Conservation (phyloP, 2,113 vertebrate genomes). For the Xenus cinereus region DNA sequence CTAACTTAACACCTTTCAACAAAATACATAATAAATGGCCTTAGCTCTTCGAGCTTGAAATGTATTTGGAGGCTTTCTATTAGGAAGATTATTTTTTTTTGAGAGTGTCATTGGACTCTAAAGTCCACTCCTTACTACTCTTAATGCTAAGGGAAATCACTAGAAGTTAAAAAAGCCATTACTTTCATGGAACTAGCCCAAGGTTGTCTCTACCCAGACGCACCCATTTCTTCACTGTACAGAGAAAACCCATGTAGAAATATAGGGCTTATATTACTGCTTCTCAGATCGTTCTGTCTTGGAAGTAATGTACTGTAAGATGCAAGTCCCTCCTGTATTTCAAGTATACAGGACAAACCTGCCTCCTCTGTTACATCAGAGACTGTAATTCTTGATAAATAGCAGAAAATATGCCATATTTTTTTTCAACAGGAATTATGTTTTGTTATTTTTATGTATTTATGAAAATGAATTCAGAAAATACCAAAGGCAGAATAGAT, state of each 20-base stretch:
- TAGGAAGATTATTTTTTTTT: neutral
- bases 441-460: neutral
- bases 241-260: neutral
- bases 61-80: neutral
- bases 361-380: neutral
- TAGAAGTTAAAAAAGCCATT: neutral
- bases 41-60: neutral
- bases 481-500: neutral
- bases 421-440: neutral
- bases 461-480: neutral
- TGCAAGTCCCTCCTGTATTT: neutral
- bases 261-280: neutral
- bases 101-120: neutral
- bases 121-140: neutral
- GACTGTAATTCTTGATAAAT: neutral
- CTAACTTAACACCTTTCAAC: neutral
- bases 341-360: neutral
- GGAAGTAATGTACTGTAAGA: neutral
- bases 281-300: neutral
- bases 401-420: accelerated
- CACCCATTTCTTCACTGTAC: neutral
- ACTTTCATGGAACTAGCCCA: neutral
- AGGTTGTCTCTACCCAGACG: neutral
- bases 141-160: neutral
- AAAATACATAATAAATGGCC: neutral